These are phyloP conservation scores for Pangasius macronema DNA, from an alignment of 2,797 vertebrate species.

Conservation along the genomic window DNA sequence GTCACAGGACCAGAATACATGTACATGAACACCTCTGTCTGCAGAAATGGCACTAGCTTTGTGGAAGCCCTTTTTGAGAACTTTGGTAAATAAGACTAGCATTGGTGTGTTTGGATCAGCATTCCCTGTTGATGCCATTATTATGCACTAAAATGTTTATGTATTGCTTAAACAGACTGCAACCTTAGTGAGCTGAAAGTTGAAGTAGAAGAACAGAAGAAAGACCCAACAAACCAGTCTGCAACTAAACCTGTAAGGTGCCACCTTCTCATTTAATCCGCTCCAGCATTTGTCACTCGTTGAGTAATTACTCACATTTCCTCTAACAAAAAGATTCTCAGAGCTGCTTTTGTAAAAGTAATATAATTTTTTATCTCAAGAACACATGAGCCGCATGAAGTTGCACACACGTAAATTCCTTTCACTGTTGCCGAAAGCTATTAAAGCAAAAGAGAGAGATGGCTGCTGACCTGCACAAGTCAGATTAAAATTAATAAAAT, in stretches of 20 bases:
- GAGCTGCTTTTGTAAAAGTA: neutral
- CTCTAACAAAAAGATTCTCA: neutral
- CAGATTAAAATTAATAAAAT: neutral
- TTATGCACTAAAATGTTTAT: constrained; percentile 7
- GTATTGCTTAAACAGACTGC: constrained; percentile 78
- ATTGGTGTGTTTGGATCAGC: neutral
- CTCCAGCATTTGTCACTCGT: neutral
- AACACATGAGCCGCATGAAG: neutral
- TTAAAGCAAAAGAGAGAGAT: neutral
- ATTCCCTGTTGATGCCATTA: neutral
- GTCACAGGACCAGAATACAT: constrained; percentile 85
- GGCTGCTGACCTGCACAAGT: neutral
- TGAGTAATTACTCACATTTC: neutral
- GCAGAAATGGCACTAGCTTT: constrained; percentile 94
- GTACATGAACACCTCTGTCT: constrained; percentile 90
- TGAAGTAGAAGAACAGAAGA: constrained; percentile 79
- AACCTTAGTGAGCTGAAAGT: constrained; percentile 86
- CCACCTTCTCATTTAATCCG: constrained; percentile 4
- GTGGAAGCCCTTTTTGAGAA: constrained; percentile 96
- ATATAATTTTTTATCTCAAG: neutral
- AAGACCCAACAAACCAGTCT: constrained; percentile 61
- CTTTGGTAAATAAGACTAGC: constrained; percentile 79
- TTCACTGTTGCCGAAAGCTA: neutral
- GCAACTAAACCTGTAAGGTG: constrained; percentile 72
- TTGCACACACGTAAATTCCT: neutral